phyloP scores from a whole-genome alignment of 2,888 invertebrate genomes.

The Cosmopolites sordidus region DNA sequence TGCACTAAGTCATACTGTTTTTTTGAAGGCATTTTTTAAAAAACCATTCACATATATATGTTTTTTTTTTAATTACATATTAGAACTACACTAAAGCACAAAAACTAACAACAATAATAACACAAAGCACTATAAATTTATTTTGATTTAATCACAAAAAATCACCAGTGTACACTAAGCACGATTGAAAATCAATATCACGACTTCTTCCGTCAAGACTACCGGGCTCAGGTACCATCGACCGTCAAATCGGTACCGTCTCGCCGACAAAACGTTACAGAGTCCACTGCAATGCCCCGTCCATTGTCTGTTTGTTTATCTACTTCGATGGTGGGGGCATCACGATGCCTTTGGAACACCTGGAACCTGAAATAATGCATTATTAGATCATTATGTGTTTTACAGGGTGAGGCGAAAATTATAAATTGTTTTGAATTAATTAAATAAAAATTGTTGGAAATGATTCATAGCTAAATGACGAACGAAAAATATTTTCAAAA shows the following conservation, averaged over 20 bases:
- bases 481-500: too few relatives aligned
- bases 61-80: slow-evolving; percentile 1
- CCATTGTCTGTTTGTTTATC: neutral
- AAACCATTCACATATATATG: neutral
- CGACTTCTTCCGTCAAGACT: slow-evolving; percentile 8
- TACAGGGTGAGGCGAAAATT: too few relatives aligned
- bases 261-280: slow-evolving; percentile 22
- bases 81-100: neutral
- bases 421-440: too few relatives aligned
- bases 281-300: slow-evolving; percentile 7
- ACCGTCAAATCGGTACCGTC: slow-evolving; percentile 6
- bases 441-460: too few relatives aligned
- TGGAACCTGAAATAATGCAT: neutral
- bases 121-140: too few relatives aligned
- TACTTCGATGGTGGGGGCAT: neutral
- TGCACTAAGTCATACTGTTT: slow-evolving; percentile 92
- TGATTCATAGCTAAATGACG: too few relatives aligned
- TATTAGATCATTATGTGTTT: too few relatives aligned
- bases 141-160: too few relatives aligned
- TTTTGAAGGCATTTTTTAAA: slow-evolving; percentile 69
- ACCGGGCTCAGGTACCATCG: slow-evolving; percentile 13
- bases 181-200: too few relatives aligned
- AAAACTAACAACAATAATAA: too few relatives aligned
- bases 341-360: neutral
- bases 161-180: too few relatives aligned